Base-by-base conservation (phyloP, 2,797 vertebrate species). In the Microtus agrestis region DNA sequence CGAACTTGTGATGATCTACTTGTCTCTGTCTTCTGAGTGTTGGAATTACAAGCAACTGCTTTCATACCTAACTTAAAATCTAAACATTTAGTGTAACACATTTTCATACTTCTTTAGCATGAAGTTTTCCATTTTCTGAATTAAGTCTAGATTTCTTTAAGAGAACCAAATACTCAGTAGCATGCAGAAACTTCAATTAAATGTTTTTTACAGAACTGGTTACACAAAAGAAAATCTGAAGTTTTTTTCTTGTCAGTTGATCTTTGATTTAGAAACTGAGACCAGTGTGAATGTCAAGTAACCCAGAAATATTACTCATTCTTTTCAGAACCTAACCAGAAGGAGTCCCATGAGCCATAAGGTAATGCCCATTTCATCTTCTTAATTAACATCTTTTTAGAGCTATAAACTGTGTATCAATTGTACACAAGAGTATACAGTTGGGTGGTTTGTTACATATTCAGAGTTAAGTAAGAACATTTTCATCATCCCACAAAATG, bases 191-290 rank as follows among this genome's bases (percentile, higher is more conserved):
- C 43, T 40, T 2, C 25, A 91, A 84, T 90, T 84, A 88, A 90
- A 71, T 21, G 27, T 61, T 17, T 78, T n/a, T 46, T 76, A 65
- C 2, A 6, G 40, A 84, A 34, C 79, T 73, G 29, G 71, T 76
- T 84, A 76, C 71, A 48, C 48, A 48, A 48, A 48, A 48, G 48
- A 48, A 48, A 48, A 48, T 48, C 48, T 48, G 11, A 71, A 87
- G 91, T 59, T 37, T 21, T 89, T 89, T 94, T n/a, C 48, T 67
- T 43, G 67, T 76, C 25, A 82, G 8, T 12, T n/a, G 43, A 31
- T 89, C n/a, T 94, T 89, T 89, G 80, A 86, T 91, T 92, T 46
- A 78, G 40, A 95, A 65, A 91, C 3, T 37, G 27, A 89, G 40
- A 59, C 63, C 74, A 89, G 23, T n/a, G 17, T 73, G 56, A 46